phyloP scores from a whole-genome alignment of 2,113 vertebrate species.

The Oncorhynchus tshawytscha region DNA sequence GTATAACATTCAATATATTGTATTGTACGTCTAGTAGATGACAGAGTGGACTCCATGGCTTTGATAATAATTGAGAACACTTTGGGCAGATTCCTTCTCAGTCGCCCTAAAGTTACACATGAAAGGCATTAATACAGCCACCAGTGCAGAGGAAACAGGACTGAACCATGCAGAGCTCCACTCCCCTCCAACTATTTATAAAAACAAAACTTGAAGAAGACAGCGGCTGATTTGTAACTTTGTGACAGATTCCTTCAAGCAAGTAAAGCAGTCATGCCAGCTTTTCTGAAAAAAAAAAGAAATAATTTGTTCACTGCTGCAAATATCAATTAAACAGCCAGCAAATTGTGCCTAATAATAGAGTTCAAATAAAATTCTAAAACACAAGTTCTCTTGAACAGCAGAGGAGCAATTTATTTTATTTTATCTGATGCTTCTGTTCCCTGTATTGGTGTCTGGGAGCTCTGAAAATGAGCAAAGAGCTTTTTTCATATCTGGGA shows the following conservation, averaged over 20 bases:
- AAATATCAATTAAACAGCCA: conserved; percentile 49
- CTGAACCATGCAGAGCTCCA: conserved; percentile 24
- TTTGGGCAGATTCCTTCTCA: conserved; percentile 52
- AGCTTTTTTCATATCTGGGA: conserved; percentile 19
- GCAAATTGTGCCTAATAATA: neutral
- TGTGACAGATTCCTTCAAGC: conserved; percentile 57
- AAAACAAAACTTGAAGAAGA: conserved; percentile 55
- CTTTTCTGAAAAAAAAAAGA: conserved; percentile 43
- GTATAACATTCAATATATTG: neutral
- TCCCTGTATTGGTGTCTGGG: conserved; percentile 31
- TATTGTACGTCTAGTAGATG: conserved; percentile 38
- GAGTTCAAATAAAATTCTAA: conserved; percentile 2
- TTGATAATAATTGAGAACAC: conserved; percentile 61
- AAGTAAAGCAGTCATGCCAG: conserved; percentile 45
- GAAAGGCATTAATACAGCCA: conserved; percentile 62
- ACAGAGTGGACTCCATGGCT: conserved; percentile 40
- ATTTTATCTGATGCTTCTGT: conserved; percentile 53
- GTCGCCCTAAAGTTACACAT: conserved; percentile 56
- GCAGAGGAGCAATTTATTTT: conserved; percentile 44
- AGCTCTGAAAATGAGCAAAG: conserved; percentile 13
- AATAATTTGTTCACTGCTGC: conserved; percentile 42
- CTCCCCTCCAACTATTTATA: conserved; percentile 64
- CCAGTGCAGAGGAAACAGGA: conserved; percentile 42
- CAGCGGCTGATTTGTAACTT: conserved; percentile 58
- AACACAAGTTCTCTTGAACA: conserved; percentile 24